These are phyloP conservation scores for Amphimallon solstitiale DNA, from an alignment of 2,888 invertebrate species.

Conservation along the genomic window DNA sequence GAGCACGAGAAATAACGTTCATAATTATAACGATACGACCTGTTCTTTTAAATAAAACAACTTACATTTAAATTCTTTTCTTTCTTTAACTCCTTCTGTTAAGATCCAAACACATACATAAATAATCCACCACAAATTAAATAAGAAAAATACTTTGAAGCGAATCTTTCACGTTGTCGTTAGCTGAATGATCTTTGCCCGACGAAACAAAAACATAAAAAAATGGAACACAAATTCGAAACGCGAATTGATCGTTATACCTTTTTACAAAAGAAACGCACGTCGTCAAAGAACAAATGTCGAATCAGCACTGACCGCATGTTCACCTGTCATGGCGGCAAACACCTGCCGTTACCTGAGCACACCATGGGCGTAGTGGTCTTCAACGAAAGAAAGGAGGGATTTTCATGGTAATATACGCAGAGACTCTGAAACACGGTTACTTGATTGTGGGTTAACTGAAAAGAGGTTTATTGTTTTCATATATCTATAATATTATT, in stretches of 20 bases:
- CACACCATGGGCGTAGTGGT: neutral
- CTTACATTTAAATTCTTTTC: too few relatives aligned
- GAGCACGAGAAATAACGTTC: too few relatives aligned
- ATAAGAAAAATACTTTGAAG: too few relatives aligned
- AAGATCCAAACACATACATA: too few relatives aligned
- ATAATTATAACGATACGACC: too few relatives aligned
- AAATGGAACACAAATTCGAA: constrained; percentile 1
- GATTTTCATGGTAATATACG: neutral
- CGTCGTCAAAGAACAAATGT: constrained; percentile 37
- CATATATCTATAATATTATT: too few relatives aligned
- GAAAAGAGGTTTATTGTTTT: too few relatives aligned
- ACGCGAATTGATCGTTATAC: neutral
- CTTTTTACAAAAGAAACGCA: constrained; percentile 9
- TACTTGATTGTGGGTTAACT: neutral
- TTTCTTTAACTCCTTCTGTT: too few relatives aligned
- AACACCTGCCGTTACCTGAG: constrained; percentile 54
- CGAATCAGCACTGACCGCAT: constrained; percentile 49
- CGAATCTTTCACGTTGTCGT: too few relatives aligned
- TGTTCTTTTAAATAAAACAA: too few relatives aligned
- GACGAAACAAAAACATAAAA: neutral
- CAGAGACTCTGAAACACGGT: neutral
- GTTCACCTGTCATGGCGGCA: constrained; percentile 52
- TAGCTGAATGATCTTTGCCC: too few relatives aligned
- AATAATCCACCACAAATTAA: too few relatives aligned
- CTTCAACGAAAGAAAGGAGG: neutral